These are phyloP conservation scores for Orgyia antiqua DNA, from an alignment of 2,888 invertebrate genomes.

Conservation along the genomic window DNA sequence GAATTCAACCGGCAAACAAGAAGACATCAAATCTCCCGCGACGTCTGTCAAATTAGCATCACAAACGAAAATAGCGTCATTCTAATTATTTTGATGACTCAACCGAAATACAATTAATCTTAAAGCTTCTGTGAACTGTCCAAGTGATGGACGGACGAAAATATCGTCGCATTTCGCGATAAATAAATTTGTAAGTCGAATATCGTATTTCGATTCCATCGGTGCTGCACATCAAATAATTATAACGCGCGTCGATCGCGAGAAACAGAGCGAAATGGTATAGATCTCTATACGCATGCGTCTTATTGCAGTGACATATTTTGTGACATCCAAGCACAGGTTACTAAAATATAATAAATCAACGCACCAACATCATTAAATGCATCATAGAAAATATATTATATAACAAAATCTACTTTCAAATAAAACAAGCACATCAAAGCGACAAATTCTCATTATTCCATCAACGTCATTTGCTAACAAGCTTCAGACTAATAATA, in stretches of 20 bases:
- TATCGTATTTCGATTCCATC: slow-evolving; percentile 76
- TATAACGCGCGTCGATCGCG: slow-evolving; percentile 53
- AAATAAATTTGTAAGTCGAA: slow-evolving; percentile 69
- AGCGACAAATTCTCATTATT: slow-evolving; percentile 13
- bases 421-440: slow-evolving; percentile 5
- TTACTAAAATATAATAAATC: slow-evolving; percentile 15
- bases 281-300: background rate
- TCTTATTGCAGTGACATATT: slow-evolving; percentile 1
- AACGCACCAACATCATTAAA: slow-evolving; percentile 12
- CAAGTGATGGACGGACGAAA: slow-evolving; percentile 74
- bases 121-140: slow-evolving; percentile 76
- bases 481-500: slow-evolving; percentile 18
- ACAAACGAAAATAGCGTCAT: slow-evolving; percentile 77
- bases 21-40: slow-evolving; percentile 72
- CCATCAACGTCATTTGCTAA: slow-evolving; percentile 18
- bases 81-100: slow-evolving; percentile 79
- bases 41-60: slow-evolving; percentile 78
- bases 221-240: slow-evolving; percentile 76
- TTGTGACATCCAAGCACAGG: slow-evolving; percentile 8
- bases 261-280: slow-evolving; percentile 55
- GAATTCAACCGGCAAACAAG: slow-evolving; percentile 57
- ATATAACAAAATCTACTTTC: slow-evolving; percentile 6
- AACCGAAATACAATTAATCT: slow-evolving; percentile 78
- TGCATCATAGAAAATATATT: slow-evolving; percentile 8
- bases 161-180: slow-evolving; percentile 76